Percentiles rank a stretch among this genome's conserved stretches.
Evolutionary conservation across 2,888 invertebrate genomes (phyloP).

Genomic region (Proisotoma minuta): DNA sequence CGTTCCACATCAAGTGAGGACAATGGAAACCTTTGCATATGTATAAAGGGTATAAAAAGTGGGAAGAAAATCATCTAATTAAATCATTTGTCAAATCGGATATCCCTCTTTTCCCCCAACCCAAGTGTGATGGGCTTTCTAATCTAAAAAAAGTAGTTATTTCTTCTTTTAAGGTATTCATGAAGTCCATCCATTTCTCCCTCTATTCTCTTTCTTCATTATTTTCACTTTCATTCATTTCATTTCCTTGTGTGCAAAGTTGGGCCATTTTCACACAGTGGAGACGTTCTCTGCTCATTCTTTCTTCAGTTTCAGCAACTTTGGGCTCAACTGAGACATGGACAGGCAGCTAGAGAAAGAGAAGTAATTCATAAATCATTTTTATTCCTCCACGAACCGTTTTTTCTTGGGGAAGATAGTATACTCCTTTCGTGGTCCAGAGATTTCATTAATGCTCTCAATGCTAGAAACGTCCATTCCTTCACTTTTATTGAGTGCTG

Average conservation of each 20-base stretch:
- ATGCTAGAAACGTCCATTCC: not conserved
- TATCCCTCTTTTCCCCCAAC: slow-evolving; percentile 22
- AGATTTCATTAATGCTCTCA: slow-evolving; percentile 27
- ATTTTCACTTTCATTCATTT: slow-evolving; percentile 18
- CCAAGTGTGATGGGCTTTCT: slow-evolving; percentile 5
- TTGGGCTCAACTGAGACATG: not conserved
- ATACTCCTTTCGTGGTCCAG: slow-evolving; percentile 10
- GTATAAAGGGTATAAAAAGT: not conserved
- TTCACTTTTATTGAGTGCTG: slow-evolving; percentile 8
- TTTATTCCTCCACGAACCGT: slow-evolving; percentile 16
- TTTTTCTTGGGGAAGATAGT: slow-evolving; percentile 8
- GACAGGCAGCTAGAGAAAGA: slow-evolving; percentile 1
- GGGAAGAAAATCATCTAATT: slow-evolving; percentile 33
- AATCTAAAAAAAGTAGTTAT: not conserved
- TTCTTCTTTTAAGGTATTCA: slow-evolving; percentile 18
- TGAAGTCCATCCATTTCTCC: slow-evolving; percentile 29
- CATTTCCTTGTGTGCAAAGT: slow-evolving; percentile 9
- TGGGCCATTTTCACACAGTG: slow-evolving; percentile 4
- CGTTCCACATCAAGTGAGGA: too few species aligned
- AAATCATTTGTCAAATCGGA: slow-evolving; percentile 42
- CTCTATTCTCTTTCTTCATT: slow-evolving; percentile 16
- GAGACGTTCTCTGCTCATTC: not conserved
- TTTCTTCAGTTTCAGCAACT: slow-evolving; percentile 8
- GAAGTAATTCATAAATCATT: slow-evolving; percentile 27
- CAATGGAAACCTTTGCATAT: too few species aligned